Base-by-base conservation (phyloP, 2,888 invertebrate genomes). In the Hypercompe scribonia region DNA sequence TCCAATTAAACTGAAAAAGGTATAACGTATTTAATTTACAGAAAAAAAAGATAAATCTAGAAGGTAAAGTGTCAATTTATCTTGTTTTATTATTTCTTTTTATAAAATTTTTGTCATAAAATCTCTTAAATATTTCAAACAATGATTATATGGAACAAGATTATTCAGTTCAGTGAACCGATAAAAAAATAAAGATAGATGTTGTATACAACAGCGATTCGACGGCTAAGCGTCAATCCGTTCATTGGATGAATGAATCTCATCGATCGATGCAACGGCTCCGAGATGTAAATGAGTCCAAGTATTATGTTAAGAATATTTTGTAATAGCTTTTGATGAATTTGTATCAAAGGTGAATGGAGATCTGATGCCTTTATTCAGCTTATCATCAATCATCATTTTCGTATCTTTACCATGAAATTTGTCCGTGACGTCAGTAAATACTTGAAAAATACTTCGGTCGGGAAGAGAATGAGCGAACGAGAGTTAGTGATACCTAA, bases 111-210 rank as follows among this genome's bases (percentile, higher is more conserved):
- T 11, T 28, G 3, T 28, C 15, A 61, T 18, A 61, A 18, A 31
- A 31, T 31, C 18, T 31, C 18, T 31, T 31, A 2, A 61, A 61
- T 18, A 31, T 61, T 61, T 28, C 18, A 18, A 31, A 61, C 77
- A 82, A 80, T 72, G 71, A 77, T 74, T 80, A 73, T 80, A 80
- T 75, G 75, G 71, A 80, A 80, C 71, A 31, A 77, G 78, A 84
- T 83, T 78, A 80, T 78, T 69, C 76, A 68, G 69, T 72, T 79
- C 83, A 84, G 34, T 82, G 84, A 78, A 63, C 76, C 68, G 70
- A 36, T 39, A 65, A 71, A 72, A 77, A 77, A 79, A 80, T 76
- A 58, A 70, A 46, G 73, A 71, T 68, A 77, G 50, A n/a, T 66
- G 71, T 74, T 66, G 74, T 76, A 72, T 78, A 66, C 21, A 5